Conservation (phyloP, 1,140 invertebrate species). For the Aphidius ervi region DNA sequence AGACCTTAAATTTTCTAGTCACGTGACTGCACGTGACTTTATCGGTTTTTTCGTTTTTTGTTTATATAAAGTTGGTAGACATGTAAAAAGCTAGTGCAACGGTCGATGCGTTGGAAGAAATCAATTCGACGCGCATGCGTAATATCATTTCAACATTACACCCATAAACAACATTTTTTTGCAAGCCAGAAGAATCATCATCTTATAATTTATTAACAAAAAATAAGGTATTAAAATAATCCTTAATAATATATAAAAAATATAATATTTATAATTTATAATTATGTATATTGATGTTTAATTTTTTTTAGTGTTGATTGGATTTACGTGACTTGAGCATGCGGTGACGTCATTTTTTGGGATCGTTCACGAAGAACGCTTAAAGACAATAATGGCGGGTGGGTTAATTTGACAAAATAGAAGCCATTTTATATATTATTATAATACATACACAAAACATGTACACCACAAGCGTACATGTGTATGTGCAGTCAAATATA, state of each 20-base stretch:
- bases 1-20: too few relatives aligned
- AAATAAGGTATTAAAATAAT: neutral
- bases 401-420: conserved; percentile 30
- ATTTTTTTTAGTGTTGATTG: neutral
- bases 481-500: neutral
- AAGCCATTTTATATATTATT: conserved; percentile 16
- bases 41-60: too few relatives aligned
- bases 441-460: too few relatives aligned
- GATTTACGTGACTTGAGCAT: conserved; percentile 29
- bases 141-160: conserved; percentile 27
- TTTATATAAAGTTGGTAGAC: too few relatives aligned
- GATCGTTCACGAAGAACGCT: conserved; percentile 48
- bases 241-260: neutral
- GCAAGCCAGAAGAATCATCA: conserved; percentile 25
- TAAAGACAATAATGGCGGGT: conserved; percentile 50
- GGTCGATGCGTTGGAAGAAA: neutral
- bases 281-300: neutral
- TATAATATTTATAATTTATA: neutral
- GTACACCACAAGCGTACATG: too few relatives aligned
- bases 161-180: conserved; percentile 44
- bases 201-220: conserved; percentile 15
- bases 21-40: too few relatives aligned
- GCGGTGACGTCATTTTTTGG: conserved; percentile 46
- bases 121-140: conserved; percentile 33
- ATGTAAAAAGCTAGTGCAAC: too few relatives aligned